A percentile compares a stretch with the other conserved stretches of the same genome.
Evolutionary conservation across 1,140 invertebrate genomes (phyloP).

Genomic region (Diploscapter pachys): DNA sequence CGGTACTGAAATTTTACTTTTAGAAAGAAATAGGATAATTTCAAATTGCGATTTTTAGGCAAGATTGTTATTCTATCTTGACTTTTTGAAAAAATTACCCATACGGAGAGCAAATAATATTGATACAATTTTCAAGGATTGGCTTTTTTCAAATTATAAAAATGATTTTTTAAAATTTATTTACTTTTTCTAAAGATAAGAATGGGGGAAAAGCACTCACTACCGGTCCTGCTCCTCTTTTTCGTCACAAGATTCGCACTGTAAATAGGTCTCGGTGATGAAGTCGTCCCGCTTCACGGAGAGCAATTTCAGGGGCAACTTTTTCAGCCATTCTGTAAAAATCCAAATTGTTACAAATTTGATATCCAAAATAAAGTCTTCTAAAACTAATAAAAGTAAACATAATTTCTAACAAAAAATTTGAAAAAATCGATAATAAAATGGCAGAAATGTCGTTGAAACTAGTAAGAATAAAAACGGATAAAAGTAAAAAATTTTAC

Average conservation of each 20-base stretch:
- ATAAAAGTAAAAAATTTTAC: too few species aligned
- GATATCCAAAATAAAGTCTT: not conserved
- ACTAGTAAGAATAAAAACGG: too few species aligned
- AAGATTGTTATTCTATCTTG: not conserved
- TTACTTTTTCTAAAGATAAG: not conserved
- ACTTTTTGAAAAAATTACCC: not conserved
- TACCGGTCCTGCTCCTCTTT: slow-evolving; percentile 27
- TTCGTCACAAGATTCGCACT: slow-evolving; percentile 47
- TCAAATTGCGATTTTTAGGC: not conserved
- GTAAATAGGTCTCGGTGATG: slow-evolving; percentile 34
- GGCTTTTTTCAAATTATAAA: not conserved
- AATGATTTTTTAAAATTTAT: slow-evolving; percentile 7
- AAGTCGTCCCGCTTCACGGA: slow-evolving; percentile 34
- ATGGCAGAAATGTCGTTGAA: slow-evolving; percentile 3
- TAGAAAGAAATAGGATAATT: too few species aligned
- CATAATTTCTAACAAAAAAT: too few species aligned
- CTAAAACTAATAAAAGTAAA: too few species aligned
- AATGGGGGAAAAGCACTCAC: not conserved
- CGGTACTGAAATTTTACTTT: too few species aligned
- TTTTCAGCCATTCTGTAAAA: slow-evolving; percentile 3
- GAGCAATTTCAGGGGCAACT: slow-evolving; percentile 22
- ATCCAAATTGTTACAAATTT: not conserved
- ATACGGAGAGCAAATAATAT: too few species aligned
- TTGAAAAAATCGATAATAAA: not conserved
- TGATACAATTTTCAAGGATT: not conserved